Evolutionary conservation across 2,113 vertebrate species (phyloP).

Genomic region (Oryzias woworae): DNA sequence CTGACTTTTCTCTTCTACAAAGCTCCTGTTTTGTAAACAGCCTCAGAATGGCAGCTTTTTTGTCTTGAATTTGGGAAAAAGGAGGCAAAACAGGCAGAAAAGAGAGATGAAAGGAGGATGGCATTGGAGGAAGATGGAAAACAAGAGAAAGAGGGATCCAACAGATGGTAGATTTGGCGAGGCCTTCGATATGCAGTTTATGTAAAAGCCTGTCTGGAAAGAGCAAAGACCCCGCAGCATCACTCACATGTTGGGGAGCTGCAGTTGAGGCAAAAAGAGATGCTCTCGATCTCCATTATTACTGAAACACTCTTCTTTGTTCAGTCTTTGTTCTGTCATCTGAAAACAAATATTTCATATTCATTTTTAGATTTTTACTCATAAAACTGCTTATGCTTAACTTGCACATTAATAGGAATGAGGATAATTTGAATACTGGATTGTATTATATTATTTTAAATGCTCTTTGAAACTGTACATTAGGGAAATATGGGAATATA

Average conservation of each 20-base stretch:
- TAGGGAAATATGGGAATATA: no score
- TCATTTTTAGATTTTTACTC: background rate
- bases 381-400: background rate
- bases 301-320: slow-evolving; percentile 30
- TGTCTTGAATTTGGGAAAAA: slow-evolving; percentile 59
- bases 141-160: slow-evolving; percentile 54
- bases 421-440: no score
- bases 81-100: slow-evolving; percentile 32
- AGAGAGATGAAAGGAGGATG: slow-evolving; percentile 34
- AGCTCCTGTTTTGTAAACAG: slow-evolving; percentile 61
- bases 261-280: slow-evolving; percentile 54
- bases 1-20: slow-evolving; percentile 57
- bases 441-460: no score
- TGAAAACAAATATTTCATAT: no score
- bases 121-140: slow-evolving; percentile 31
- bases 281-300: slow-evolving; percentile 44
- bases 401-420: no score
- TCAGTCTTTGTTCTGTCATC: background rate
- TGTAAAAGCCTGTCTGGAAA: slow-evolving; percentile 73
- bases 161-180: slow-evolving; percentile 78
- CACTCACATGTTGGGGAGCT: slow-evolving; percentile 66
- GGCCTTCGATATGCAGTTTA: slow-evolving; percentile 67
- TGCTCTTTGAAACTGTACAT: no score
- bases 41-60: slow-evolving; percentile 43
- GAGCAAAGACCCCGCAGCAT: slow-evolving; percentile 66